Base-by-base conservation (phyloP, 2,888 invertebrate species). In the Anoncus sp. region DNA sequence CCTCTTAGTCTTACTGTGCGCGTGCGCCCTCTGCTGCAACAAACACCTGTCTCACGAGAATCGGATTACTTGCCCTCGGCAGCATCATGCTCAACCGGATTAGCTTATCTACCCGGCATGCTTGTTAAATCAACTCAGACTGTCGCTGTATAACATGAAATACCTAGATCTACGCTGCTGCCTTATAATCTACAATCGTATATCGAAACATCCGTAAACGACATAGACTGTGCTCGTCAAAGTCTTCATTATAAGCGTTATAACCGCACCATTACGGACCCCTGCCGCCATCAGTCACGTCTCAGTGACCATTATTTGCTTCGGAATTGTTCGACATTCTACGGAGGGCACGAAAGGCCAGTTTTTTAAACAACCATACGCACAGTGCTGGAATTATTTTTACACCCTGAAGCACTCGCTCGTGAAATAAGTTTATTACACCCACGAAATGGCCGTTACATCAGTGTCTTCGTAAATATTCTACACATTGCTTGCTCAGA, bases 21-120 rank as follows among this genome's bases (percentile, higher is more conserved):
- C 18, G 43, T 10, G 18, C 38, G 45, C 18, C 40, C 66, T 66
- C 59, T 51, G 40, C 59, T 49, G 51, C 59, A 51, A 51, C 47
- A 55, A 69, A 75, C 69, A 69, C 69, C 75, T 69, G 62, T 62
- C 75, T 55, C 45, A 22, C 62, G 57, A 57, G 62, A 69, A 62
- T 62, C 38, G 69, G 69, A 57, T 75, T 62, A 69, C 75, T 14
- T 35, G 62, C 55, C 57, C 62, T 53, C 43, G 51, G 18, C 55
- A 55, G 62, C 16, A 31, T 35, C 22, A 55, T 62, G 38, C 62
- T 62, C 75, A 57, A 51, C 38, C 49, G 47, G 69, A 75, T 75
- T 75, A 69, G 55, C 45, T 63, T 24, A 69, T 75, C 69, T 38
- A 62, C 18, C 45, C 27, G 47, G 55, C 38, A 31, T 31, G 62